Evolutionary conservation across 2,888 invertebrate genomes (phyloP).

Genomic region (Pomacea canaliculata): DNA sequence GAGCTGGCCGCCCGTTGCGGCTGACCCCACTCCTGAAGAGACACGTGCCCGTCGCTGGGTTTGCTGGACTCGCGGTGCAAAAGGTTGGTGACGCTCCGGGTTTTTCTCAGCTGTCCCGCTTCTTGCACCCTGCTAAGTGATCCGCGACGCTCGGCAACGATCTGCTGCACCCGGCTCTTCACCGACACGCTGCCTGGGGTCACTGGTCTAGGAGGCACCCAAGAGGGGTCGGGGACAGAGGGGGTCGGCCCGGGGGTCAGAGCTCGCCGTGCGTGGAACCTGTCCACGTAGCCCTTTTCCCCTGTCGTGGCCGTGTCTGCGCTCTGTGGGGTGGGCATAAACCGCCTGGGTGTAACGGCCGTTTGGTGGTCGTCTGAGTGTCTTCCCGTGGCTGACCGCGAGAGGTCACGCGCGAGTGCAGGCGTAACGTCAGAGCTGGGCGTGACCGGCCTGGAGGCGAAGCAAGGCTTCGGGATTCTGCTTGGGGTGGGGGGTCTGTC

Average conservation of each 20-base stretch:
- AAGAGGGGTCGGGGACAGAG: neutral
- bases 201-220: slow-evolving; percentile 1
- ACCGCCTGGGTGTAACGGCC: slow-evolving; percentile 7
- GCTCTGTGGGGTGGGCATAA: slow-evolving; percentile 5
- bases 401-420: slow-evolving; percentile 8
- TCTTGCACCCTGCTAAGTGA: neutral
- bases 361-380: slow-evolving; percentile 13
- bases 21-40: slow-evolving; percentile 7
- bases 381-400: slow-evolving; percentile 40
- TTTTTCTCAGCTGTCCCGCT: slow-evolving; percentile 4
- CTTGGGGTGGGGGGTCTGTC: slow-evolving; percentile 39
- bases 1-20: neutral
- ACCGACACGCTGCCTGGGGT: slow-evolving; percentile 3
- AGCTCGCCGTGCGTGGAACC: slow-evolving; percentile 48
- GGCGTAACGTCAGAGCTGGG: slow-evolving; percentile 14
- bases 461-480: slow-evolving; percentile 34
- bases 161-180: neutral
- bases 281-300: slow-evolving; percentile 44
- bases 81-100: slow-evolving; percentile 17
- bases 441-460: slow-evolving; percentile 29
- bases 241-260: slow-evolving; percentile 48
- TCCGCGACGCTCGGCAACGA: neutral
- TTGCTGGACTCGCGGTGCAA: neutral
- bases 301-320: slow-evolving; percentile 9
- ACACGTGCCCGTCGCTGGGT: neutral